These are phyloP conservation scores for Brienomyrus brachyistius DNA, from an alignment of 2,113 vertebrate genomes.

Conservation along the genomic window DNA sequence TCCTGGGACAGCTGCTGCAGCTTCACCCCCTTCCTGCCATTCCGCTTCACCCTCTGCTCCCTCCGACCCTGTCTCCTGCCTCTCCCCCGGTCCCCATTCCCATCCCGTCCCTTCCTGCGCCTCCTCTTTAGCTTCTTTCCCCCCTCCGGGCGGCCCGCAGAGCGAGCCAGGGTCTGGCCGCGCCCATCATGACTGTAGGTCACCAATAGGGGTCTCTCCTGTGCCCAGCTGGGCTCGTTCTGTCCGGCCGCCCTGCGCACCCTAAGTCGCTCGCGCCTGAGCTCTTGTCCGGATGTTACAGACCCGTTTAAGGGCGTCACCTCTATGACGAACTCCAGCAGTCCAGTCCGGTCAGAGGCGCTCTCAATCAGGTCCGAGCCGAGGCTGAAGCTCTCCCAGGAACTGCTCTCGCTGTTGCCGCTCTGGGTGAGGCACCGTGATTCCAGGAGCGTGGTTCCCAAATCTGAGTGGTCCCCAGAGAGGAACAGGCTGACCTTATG, in stretches of 20 bases:
- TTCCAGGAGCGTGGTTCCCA: conserved; percentile 50
- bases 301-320: conserved; percentile 48
- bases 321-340: conserved; percentile 59
- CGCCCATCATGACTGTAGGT: conserved; percentile 68
- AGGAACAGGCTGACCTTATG: conserved; percentile 60
- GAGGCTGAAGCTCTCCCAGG: conserved; percentile 65
- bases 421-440: conserved; percentile 45
- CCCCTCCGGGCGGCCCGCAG: conserved; percentile 21
- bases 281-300: conserved; percentile 22
- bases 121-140: conserved; percentile 38
- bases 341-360: conserved; percentile 31
- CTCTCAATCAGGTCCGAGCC: conserved; percentile 49
- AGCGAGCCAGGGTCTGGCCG: conserved; percentile 56
- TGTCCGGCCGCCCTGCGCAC: conserved; percentile 59
- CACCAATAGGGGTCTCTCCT: conserved; percentile 67
- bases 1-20: conserved; percentile 60
- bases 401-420: conserved; percentile 22
- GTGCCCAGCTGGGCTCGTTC: conserved; percentile 64
- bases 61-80: conserved; percentile 41
- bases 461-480: conserved; percentile 32
- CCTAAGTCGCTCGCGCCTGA: conserved; percentile 46
- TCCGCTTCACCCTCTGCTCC: conserved; percentile 55
- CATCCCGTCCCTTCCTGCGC: conserved; percentile 36
- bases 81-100: conserved; percentile 26
- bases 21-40: conserved; percentile 56